These are phyloP conservation scores for Ectobius pallidus DNA, from an alignment of 2,888 invertebrate genomes.

Conservation along the genomic window DNA sequence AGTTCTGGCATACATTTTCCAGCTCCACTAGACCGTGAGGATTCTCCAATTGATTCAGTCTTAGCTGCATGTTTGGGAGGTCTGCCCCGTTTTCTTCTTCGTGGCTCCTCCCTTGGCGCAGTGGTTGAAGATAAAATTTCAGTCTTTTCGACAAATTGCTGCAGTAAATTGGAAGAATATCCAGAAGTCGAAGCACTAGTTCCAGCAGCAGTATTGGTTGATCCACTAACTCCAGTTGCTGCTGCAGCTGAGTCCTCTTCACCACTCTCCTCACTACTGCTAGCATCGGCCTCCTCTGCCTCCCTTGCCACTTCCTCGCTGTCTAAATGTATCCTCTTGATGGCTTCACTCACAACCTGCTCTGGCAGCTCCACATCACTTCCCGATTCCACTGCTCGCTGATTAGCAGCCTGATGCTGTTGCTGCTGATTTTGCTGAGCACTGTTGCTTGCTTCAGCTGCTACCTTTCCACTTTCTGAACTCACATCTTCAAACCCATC, in stretches of 20 bases:
- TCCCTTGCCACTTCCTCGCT: conserved; percentile 39
- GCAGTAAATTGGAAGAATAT: conserved; percentile 75
- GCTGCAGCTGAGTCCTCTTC: neutral
- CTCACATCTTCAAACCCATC: conserved; percentile 64
- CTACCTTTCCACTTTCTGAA: conserved; percentile 46
- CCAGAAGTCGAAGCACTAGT: conserved; percentile 22
- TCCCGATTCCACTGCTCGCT: conserved; percentile 57
- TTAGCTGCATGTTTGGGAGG: conserved; percentile 45
- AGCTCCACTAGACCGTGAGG: conserved; percentile 31
- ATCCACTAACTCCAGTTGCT: neutral
- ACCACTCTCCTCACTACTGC: conserved; percentile 48
- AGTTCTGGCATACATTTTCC: conserved; percentile 46
- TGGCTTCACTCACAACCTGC: conserved; percentile 76
- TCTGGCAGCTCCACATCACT: conserved; percentile 76
- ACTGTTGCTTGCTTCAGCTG: conserved; percentile 26
- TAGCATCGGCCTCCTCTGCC: conserved; percentile 74
- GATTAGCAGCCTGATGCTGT: conserved; percentile 10
- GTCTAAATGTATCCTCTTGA: conserved; percentile 67
- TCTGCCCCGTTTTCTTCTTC: conserved; percentile 45
- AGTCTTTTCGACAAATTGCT: conserved; percentile 60
- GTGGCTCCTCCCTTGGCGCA: conserved; percentile 33
- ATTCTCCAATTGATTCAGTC: conserved; percentile 35
- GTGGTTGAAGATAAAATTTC: neutral
- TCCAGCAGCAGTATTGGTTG: neutral
- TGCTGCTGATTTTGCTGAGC: conserved; percentile 20